Evolutionary conservation across 2,888 invertebrate species (phyloP).

Genomic region (Macaria liturata): DNA sequence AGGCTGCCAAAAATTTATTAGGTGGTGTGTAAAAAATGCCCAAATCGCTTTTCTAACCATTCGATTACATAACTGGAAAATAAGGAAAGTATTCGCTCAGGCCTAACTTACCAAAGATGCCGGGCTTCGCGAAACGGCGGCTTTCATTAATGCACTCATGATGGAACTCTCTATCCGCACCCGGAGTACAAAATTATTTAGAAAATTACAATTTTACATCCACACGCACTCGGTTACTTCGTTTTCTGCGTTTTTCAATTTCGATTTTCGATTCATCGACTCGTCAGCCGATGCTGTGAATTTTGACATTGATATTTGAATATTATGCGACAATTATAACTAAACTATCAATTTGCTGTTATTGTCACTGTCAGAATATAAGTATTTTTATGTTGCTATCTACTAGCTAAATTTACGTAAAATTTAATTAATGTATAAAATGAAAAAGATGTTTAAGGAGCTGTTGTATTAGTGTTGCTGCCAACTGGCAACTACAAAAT

Average conservation of each 20-base stretch:
- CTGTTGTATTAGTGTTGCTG: too few species aligned
- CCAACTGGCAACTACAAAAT: too few species aligned
- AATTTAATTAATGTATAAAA: too few species aligned
- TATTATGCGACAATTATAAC: too few species aligned
- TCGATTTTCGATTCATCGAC: background rate
- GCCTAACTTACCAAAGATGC: conserved; percentile 64
- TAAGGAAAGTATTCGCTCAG: conserved; percentile 30
- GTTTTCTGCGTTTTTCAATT: conserved; percentile 11
- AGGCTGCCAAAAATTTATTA: conserved; percentile 2
- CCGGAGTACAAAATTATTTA: conserved; percentile 62
- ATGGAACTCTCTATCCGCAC: conserved; percentile 83
- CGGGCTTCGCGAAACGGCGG: conserved; percentile 69
- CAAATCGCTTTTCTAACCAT: conserved; percentile 44
- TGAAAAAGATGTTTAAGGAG: too few species aligned
- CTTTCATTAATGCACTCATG: conserved; percentile 81
- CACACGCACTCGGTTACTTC: conserved; percentile 35
- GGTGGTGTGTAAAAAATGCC: conserved; percentile 3
- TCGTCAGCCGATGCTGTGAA: too few species aligned
- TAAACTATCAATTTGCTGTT: too few species aligned
- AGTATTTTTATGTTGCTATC: too few species aligned
- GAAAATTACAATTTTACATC: conserved; percentile 44
- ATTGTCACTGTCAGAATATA: too few species aligned
- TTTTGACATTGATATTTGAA: too few species aligned
- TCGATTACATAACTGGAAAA: conserved; percentile 73
- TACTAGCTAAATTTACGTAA: too few species aligned